A percentile compares a stretch with the other conserved stretches of the same genome.
These are phyloP conservation scores for Equus quagga DNA, from an alignment of 2,113 vertebrate genomes.

Conservation along the genomic window DNA sequence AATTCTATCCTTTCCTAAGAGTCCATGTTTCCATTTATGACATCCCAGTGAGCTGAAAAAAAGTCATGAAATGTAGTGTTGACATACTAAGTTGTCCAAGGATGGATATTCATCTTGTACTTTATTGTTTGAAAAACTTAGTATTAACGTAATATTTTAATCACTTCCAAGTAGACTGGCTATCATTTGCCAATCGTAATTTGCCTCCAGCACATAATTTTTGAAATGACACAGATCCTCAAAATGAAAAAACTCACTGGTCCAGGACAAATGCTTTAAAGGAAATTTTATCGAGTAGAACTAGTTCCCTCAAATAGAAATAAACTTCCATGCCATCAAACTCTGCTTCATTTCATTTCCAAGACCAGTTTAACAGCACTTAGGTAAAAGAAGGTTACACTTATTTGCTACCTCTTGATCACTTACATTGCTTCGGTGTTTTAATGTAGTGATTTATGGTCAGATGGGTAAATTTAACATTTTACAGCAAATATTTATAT, in stretches of 20 bases:
- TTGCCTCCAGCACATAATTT: not conserved
- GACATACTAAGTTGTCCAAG: not conserved
- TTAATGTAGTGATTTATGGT: not conserved
- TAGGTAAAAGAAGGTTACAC: not conserved
- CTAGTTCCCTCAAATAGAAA: not conserved
- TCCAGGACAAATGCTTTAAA: constrained; percentile 39
- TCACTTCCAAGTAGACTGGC: not conserved
- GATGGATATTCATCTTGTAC: not conserved
- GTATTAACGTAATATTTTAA: constrained; percentile 33
- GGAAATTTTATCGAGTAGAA: not conserved
- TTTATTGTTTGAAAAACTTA: not conserved
- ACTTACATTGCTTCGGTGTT: not conserved
- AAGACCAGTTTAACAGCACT: not conserved
- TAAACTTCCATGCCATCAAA: not conserved
- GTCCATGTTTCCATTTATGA: not conserved
- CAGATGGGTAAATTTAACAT: not conserved
- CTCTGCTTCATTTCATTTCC: not conserved
- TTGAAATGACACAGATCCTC: not conserved
- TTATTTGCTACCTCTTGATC: not conserved
- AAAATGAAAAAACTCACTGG: not conserved
- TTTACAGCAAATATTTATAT: not conserved
- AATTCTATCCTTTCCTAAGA: not conserved
- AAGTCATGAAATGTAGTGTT: not conserved
- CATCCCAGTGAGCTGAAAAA: not conserved
- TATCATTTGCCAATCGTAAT: constrained; percentile 22